A percentile compares a stretch with the other conserved stretches of the same genome.
phyloP scores from a whole-genome alignment of 2,888 invertebrate species.

The Chaitophorus viminalis region DNA sequence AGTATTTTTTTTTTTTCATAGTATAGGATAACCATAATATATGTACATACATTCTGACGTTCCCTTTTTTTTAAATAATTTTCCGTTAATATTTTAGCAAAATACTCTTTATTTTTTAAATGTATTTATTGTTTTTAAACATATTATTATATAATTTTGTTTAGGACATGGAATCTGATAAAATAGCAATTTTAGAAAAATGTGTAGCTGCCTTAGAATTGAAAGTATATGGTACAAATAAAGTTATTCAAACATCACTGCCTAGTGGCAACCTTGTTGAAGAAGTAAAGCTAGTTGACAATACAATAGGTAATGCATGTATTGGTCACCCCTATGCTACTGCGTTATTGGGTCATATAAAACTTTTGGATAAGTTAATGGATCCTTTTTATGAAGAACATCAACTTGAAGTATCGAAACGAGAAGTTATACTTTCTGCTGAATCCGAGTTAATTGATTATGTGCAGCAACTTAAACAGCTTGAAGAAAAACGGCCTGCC shows the following conservation, averaged over 20 bases:
- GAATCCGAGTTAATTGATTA: slow-evolving; percentile 32
- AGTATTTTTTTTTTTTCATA: too few species aligned
- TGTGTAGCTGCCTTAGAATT: slow-evolving; percentile 27
- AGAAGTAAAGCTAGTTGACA: slow-evolving; percentile 46
- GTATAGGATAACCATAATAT: too few species aligned
- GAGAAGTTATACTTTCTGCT: slow-evolving; percentile 54
- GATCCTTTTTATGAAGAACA: slow-evolving; percentile 56
- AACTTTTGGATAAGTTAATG: slow-evolving; percentile 53
- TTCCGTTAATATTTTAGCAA: neutral
- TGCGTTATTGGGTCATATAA: slow-evolving; percentile 40
- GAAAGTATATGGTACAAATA: slow-evolving; percentile 41
- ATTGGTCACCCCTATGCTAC: slow-evolving; percentile 58
- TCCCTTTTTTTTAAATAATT: neutral
- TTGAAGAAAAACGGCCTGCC: slow-evolving; percentile 40
- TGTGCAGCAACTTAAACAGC: slow-evolving; percentile 24
- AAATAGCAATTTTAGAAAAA: slow-evolving; percentile 50
- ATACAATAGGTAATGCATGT: slow-evolving; percentile 52
- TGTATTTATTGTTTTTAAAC: neutral
- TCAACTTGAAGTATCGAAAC: slow-evolving; percentile 44
- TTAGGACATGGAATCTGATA: slow-evolving; percentile 37
- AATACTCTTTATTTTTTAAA: neutral
- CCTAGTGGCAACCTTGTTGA: slow-evolving; percentile 37
- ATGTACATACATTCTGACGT: too few species aligned
- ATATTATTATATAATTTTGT: neutral
- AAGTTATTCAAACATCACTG: neutral